Evolutionary conservation across 1,140 invertebrate genomes (phyloP).

Genomic region (Chironomus tepperi): DNA sequence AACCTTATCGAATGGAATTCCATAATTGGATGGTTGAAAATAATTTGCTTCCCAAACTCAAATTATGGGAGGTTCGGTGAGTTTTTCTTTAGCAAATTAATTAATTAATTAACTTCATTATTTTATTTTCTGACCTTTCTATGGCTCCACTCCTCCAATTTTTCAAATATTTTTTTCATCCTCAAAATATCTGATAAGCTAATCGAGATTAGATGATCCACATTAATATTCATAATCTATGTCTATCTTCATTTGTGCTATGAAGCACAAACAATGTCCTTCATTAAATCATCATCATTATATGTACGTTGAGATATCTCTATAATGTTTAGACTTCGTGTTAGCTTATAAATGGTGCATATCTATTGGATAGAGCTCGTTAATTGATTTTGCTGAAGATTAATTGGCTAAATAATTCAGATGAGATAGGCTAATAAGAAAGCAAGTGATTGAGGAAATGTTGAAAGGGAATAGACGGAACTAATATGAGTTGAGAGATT

Average conservation of each 20-base stretch:
- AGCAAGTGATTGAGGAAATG: not conserved
- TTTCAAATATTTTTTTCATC: too few species aligned
- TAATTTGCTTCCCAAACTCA: too few species aligned
- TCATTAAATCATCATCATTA: not conserved
- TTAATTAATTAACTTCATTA: not conserved
- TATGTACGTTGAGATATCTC: not conserved
- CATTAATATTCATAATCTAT: not conserved
- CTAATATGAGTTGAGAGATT: too few species aligned
- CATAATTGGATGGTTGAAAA: not conserved
- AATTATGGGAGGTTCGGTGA: not conserved
- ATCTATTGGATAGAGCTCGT: not conserved
- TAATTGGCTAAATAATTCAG: constrained; percentile 3
- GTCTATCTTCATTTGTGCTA: not conserved
- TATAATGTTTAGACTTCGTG: too few species aligned
- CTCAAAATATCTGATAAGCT: too few species aligned
- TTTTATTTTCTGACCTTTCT: not conserved
- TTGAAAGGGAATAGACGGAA: not conserved
- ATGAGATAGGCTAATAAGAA: not conserved
- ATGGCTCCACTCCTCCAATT: not conserved
- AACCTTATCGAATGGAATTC: too few species aligned
- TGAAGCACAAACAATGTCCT: not conserved
- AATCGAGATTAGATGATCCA: not conserved
- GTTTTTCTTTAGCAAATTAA: constrained; percentile 7
- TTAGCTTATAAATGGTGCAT: too few species aligned
- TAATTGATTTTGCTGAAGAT: not conserved